Conservation (phyloP, 2,113 vertebrate genomes). For the Aptenodytes forsteri region DNA sequence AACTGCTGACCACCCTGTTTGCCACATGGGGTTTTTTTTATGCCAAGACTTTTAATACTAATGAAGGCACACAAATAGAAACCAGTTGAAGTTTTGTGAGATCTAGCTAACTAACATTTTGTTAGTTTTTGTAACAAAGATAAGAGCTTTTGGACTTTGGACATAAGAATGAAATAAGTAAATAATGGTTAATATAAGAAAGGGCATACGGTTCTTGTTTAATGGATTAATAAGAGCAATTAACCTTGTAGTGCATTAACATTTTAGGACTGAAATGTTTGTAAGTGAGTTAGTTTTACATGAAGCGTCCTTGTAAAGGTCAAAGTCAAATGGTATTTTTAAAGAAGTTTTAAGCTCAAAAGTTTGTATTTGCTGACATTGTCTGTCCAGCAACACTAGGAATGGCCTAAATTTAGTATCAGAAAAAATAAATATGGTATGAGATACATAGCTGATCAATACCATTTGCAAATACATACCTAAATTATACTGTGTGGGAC, state of each 20-base stretch:
- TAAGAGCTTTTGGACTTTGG: slow-evolving; percentile 28
- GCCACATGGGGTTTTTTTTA: neutral
- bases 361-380: neutral
- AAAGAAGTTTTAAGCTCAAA: neutral
- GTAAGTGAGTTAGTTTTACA: slow-evolving; percentile 19
- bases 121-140: slow-evolving; percentile 11
- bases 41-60: neutral
- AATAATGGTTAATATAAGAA: slow-evolving; percentile 53
- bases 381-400: neutral
- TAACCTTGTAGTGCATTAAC: slow-evolving; percentile 59
- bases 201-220: slow-evolving; percentile 44
- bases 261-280: slow-evolving; percentile 57
- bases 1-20: slow-evolving; percentile 28
- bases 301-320: slow-evolving; percentile 30
- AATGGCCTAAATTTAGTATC: neutral
- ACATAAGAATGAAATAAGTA: slow-evolving; percentile 34
- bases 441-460: neutral
- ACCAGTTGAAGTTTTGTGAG: neutral
- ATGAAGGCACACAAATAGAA: neutral
- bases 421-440: neutral
- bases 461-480: neutral
- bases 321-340: slow-evolving; percentile 21
- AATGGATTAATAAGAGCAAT: slow-evolving; percentile 62
- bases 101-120: neutral
- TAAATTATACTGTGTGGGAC: neutral